phyloP scores from a whole-genome alignment of 2,113 vertebrate species.

The Clarias batrachus region DNA sequence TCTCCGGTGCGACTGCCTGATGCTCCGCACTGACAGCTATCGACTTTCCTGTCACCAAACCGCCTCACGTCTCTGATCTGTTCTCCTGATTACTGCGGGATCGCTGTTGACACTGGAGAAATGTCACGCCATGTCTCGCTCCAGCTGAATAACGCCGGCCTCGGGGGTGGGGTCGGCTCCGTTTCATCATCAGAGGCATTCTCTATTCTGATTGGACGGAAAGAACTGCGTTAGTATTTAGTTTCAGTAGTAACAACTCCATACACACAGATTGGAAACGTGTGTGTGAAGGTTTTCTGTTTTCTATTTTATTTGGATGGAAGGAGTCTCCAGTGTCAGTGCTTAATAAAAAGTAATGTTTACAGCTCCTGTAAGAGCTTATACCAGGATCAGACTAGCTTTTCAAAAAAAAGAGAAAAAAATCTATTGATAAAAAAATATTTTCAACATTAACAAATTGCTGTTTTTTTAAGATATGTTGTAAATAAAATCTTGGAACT shows the following conservation, averaged over 20 bases:
- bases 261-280: not conserved
- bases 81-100: not conserved
- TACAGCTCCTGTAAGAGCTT: not conserved
- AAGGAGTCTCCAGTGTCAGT: not conserved
- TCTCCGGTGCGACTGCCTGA: not conserved
- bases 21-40: conserved; percentile 10
- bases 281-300: not conserved
- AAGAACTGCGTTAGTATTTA: not conserved
- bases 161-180: not conserved
- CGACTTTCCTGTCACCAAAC: conserved; percentile 4
- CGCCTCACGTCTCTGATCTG: conserved; percentile 20
- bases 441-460: too few relatives aligned
- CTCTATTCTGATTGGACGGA: not conserved
- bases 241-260: not conserved
- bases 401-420: too few relatives aligned
- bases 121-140: not conserved
- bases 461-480: not conserved
- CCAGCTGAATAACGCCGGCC: not conserved
- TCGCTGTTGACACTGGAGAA: not conserved
- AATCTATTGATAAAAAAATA: too few relatives aligned
- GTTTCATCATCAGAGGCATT: not conserved
- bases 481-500: not conserved
- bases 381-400: not conserved
- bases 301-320: not conserved
- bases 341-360: not conserved